Evolutionary conservation across 2,888 invertebrate species (phyloP).

Genomic region (Actias luna): DNA sequence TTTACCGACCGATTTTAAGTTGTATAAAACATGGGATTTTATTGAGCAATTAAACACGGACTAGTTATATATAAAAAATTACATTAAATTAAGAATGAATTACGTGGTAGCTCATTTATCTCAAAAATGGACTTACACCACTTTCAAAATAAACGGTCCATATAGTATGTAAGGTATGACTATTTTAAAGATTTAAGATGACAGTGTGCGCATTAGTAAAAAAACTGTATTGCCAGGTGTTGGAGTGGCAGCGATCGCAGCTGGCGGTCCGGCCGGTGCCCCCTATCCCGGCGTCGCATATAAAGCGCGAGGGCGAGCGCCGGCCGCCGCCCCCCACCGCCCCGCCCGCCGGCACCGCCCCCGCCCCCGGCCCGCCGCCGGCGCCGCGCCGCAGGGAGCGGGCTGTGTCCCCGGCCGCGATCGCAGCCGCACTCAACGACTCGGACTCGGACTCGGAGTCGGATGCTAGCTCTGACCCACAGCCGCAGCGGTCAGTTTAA

Average conservation of each 20-base stretch:
- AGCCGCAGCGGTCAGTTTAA: constrained; percentile 45
- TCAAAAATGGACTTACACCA: no score
- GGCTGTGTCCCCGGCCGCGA: constrained; percentile 63
- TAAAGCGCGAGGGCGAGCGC: constrained; percentile 55
- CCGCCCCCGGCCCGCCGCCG: constrained; percentile 27
- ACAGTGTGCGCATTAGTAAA: no score
- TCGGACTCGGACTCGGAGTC: constrained; percentile 51
- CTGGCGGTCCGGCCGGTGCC: constrained; percentile 76
- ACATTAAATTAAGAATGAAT: no score
- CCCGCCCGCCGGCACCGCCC: constrained; percentile 77
- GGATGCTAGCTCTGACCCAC: constrained; percentile 51
- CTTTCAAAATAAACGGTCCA: no score
- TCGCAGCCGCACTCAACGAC: constrained; percentile 59
- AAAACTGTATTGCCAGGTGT: constrained; percentile 45
- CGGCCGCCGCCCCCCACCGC: constrained; percentile 47
- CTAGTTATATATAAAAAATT: no score
- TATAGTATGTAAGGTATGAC: no score
- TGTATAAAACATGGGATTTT: no score
- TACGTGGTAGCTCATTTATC: no score
- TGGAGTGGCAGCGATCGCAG: constrained; percentile 81
- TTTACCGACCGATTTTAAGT: no score
- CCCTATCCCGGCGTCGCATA: constrained; percentile 64
- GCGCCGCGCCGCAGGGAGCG: constrained; percentile 36
- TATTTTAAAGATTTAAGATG: no score
- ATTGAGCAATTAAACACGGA: no score